Conservation (phyloP, 2,888 invertebrate genomes). For the Tryphoninae sp. region DNA sequence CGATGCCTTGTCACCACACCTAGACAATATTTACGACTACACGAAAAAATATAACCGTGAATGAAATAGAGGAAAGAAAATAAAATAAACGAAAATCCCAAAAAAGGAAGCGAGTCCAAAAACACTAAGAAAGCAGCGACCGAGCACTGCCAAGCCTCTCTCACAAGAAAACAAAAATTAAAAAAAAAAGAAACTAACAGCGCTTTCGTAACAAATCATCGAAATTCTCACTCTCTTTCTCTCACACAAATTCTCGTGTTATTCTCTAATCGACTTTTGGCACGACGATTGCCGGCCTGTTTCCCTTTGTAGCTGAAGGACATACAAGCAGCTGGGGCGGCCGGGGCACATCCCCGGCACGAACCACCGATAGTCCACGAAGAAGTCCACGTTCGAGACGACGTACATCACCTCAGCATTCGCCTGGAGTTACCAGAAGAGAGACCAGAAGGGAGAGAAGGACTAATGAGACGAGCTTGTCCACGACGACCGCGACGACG, state of each 20-base stretch:
- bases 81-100: conserved; percentile 16
- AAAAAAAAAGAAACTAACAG: conserved; percentile 21
- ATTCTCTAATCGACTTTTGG: conserved; percentile 74
- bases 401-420: conserved; percentile 71
- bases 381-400: conserved; percentile 72
- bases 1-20: conserved; percentile 39
- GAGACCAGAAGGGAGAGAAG: conserved; percentile 51
- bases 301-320: conserved; percentile 77
- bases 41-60: conserved; percentile 39
- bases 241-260: conserved; percentile 38
- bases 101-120: conserved; percentile 62
- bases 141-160: conserved; percentile 36
- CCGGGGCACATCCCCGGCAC: conserved; percentile 72
- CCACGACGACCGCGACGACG: conserved; percentile 24
- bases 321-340: conserved; percentile 79
- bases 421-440: conserved; percentile 58
- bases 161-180: conserved; percentile 18
- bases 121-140: conserved; percentile 50
- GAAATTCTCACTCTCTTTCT: conserved; percentile 14
- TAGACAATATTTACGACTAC: conserved; percentile 43
- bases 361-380: conserved; percentile 70
- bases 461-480: conserved; percentile 29
- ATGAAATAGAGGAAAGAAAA: conserved; percentile 18
- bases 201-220: conserved; percentile 5
- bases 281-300: conserved; percentile 64